Base-by-base conservation (phyloP, 2,797 vertebrate species). In the Cuculus canorus region DNA sequence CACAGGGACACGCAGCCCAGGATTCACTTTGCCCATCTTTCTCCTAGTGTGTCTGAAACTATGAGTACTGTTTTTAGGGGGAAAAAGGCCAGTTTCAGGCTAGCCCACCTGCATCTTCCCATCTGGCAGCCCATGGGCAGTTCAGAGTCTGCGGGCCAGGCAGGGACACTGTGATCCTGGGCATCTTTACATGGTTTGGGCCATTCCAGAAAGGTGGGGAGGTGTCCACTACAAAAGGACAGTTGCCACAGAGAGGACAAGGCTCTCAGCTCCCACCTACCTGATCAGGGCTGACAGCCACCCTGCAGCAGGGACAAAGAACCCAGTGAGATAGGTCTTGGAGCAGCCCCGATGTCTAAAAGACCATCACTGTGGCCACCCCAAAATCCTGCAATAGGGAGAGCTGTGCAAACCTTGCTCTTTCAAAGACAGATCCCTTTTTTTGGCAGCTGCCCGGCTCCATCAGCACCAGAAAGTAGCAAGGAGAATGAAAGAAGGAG, bases 201-300 rank as follows among this genome's bases (percentile, higher is more conserved):
- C 39, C 60, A 11, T 10, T 35, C 60, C 47, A 35, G 37, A 80
- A 2, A 6, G 60, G n/a, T 71, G 39, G 45, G 56, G 16, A 63
- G 60, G 27, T 4, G 43, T 41, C 50, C 18, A 7, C 43, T 24
- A 76, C 35, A 16, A 48, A 28, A 56, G 61, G 48, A 71, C n/a
- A 77, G 32, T 1, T 16, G 57, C 43, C 35, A 24, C 47, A 21
- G 9, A n/a, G 22, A 66, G 17, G 23, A 50, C 0, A 3, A 59
- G 32, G 71, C 5, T 52, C 41, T 79, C 2, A 0, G 56, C 33
- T 48, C 53, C 35, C 21, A n/a, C 50, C 50, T 82, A 63, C 33
- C 33, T 50, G 37, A 53, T 14, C 1, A 1, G 17, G 37, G 25
- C 39, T 70, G 48, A 88, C 35, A 23, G 61, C 43, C 33, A 50